Percentiles rank a stretch among this genome's conserved stretches.
phyloP scores from a whole-genome alignment of 1,140 invertebrate genomes.

The Andrena cerasifolii region DNA sequence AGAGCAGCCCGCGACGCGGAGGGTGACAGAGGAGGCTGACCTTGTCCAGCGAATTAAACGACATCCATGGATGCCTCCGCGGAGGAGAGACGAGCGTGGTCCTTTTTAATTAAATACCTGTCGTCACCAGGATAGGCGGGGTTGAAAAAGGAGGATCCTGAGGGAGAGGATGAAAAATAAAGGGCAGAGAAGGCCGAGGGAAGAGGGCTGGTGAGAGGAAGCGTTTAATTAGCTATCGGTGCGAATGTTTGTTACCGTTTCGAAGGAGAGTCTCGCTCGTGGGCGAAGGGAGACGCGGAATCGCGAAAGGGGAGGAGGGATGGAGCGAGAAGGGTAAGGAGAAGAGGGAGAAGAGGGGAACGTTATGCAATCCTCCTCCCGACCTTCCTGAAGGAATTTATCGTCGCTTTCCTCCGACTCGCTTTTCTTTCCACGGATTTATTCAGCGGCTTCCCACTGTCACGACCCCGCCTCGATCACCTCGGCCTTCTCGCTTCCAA shows the following conservation, averaged over 20 bases:
- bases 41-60: conserved; percentile 49
- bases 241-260: conserved; percentile 57
- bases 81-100: conserved; percentile 34
- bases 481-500: too few species aligned
- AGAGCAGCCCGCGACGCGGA: neutral
- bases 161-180: neutral
- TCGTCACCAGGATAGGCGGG: neutral
- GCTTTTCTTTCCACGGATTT: conserved; percentile 4
- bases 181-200: neutral
- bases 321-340: conserved; percentile 39
- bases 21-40: conserved; percentile 20
- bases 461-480: conserved; percentile 27
- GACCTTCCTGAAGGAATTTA: conserved; percentile 68
- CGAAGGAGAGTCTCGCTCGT: neutral
- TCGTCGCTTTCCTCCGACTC: conserved; percentile 39
- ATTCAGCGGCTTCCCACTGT: neutral
- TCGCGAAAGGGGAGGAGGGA: conserved; percentile 9
- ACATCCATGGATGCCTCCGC: conserved; percentile 11
- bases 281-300: conserved; percentile 18
- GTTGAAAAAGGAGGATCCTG: neutral
- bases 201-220: neutral
- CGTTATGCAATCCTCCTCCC: conserved; percentile 74
- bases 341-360: conserved; percentile 19
- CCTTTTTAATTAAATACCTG: conserved; percentile 62
- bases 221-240: conserved; percentile 58